Percentiles rank a stretch among this genome's conserved stretches.
Evolutionary conservation across 1,140 invertebrate genomes (phyloP).

Genomic region (Brachionus calyciflorus): DNA sequence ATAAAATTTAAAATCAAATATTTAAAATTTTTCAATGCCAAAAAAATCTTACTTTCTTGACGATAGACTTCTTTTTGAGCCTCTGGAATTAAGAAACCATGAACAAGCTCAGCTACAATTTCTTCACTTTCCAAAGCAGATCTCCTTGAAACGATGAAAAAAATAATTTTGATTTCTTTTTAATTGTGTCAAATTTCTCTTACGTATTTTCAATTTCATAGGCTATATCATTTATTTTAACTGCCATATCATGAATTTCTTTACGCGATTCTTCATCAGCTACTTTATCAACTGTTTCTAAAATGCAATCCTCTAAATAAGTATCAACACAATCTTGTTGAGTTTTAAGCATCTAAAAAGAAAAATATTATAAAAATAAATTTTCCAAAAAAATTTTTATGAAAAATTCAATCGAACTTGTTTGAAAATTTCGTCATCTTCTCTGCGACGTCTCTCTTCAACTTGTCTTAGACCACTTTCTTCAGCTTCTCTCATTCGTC

Average conservation of each 20-base stretch:
- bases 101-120: constrained; percentile 66
- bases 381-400: not conserved
- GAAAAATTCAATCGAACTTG: constrained; percentile 60
- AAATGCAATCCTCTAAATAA: constrained; percentile 68
- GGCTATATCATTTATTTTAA: constrained; percentile 65
- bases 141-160: not conserved
- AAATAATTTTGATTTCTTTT: not conserved
- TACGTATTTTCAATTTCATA: constrained; percentile 59
- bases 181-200: constrained; percentile 11
- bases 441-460: constrained; percentile 67
- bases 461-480: constrained; percentile 70
- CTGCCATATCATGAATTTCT: constrained; percentile 64
- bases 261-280: constrained; percentile 64
- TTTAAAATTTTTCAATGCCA: too few relatives aligned
- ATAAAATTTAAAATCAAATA: not conserved
- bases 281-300: constrained; percentile 65
- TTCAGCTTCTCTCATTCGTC: constrained; percentile 69
- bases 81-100: constrained; percentile 68
- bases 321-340: constrained; percentile 66
- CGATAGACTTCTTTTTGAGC: constrained; percentile 58
- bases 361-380: not conserved
- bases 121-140: constrained; percentile 62
- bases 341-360: constrained; percentile 62
- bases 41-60: constrained; percentile 55
- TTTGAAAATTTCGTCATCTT: constrained; percentile 74